Evolutionary conservation across 2,888 invertebrate species (phyloP), one percentile per base, ranked within the genome.

Genomic region (Agrypnus murinus): DNA sequence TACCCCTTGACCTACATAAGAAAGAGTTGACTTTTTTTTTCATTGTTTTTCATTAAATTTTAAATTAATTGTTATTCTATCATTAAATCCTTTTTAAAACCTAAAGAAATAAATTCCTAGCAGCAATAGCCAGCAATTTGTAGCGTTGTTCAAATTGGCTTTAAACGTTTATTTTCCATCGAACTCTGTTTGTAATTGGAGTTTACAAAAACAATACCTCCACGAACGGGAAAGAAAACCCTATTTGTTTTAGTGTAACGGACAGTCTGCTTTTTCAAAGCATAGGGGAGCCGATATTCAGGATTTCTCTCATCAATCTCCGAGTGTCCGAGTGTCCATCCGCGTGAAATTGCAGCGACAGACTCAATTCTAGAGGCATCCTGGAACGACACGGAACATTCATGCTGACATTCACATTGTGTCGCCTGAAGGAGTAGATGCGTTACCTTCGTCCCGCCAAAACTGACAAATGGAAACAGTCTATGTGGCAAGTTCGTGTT

Each of bases 321-420:
- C 17, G 45, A 60, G 53, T 62, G 70, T 69, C 70, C 55, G 65
- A 58, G 53, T 62, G 70, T 60, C 65, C 70, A 58, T 65, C 62
- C 60, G 70, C 65, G 60, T 70, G 65, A 70, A 70, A 70, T 70
- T 70, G 70, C 65, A 45, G 19, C 60, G 58, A 65, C 65, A 65
- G 53, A 70, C 62, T 70, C 65, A 65, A 70, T 70, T 70, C 59
- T 53, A 50, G 50, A 25, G 59, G 38, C 58, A 70, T 69, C 70
- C 45, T 60, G 34, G 45, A 65, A 60, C 45, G 70, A 53, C 59
- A 62, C n/a, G 53, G 55, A 55, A 62, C 70, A 65, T 69, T 69
- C 50, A 57, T 36, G 46, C 64, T 68, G 67, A 69, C 69, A 69
- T 69, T 50, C 58, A 59, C 66, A 66, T 59, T 66, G 58, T 62